Conservation (phyloP, 2,888 invertebrate species). For the Metallyticus violacea region DNA sequence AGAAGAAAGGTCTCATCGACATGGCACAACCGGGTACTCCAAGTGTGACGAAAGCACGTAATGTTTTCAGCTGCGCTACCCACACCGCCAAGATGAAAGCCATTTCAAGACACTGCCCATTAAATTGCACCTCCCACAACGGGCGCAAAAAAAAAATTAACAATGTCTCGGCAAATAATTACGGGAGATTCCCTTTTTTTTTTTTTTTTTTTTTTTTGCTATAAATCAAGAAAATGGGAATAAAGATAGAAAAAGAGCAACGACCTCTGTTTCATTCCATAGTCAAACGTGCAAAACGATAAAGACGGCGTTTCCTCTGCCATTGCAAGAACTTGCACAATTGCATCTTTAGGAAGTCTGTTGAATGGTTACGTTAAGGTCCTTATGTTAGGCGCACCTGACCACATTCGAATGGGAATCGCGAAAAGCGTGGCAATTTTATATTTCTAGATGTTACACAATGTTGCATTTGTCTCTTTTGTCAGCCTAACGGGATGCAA, state of each 20-base stretch:
- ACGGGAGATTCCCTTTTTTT: neutral
- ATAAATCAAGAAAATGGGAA: neutral
- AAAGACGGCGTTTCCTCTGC: no score
- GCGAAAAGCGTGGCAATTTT: no score
- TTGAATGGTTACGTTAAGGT: no score
- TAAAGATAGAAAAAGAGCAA: neutral
- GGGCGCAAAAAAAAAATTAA: neutral
- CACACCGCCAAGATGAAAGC: neutral
- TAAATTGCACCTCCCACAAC: neutral
- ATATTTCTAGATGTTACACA: no score
- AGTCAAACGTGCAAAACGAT: neutral
- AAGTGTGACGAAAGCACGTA: slow-evolving; percentile 4
- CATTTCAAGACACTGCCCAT: neutral
- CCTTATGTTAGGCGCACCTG: no score
- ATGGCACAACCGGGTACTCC: neutral
- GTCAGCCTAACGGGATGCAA: no score
- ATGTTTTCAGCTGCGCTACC: neutral
- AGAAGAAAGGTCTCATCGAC: neutral
- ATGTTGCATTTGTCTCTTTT: no score
- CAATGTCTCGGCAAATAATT: neutral
- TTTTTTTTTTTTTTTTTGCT: neutral
- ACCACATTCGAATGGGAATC: no score
- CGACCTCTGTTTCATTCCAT: neutral
- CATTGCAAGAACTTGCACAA: no score
- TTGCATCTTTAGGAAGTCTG: no score